These are phyloP conservation scores for Tadarida brasiliensis DNA, from an alignment of 2,797 vertebrate genomes.

Conservation along the genomic window DNA sequence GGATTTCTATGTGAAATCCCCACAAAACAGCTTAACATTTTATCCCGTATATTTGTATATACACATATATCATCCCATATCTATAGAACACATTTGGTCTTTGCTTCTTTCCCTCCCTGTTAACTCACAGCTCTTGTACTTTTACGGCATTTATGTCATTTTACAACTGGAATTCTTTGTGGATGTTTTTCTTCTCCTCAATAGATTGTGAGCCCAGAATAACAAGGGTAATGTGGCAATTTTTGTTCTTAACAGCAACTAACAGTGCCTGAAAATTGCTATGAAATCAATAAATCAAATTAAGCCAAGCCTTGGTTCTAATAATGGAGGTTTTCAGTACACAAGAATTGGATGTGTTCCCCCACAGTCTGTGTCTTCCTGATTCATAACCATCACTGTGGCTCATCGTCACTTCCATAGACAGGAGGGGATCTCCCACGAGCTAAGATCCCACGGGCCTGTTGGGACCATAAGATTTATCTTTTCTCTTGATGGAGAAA, in stretches of 20 bases:
- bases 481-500: conserved; percentile 47
- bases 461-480: background rate
- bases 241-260: background rate
- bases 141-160: background rate
- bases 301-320: background rate
- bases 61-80: conserved; percentile 12
- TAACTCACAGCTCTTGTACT: background rate
- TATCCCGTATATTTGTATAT: background rate
- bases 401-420: background rate
- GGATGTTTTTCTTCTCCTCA: background rate
- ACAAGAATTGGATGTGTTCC: background rate
- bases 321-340: background rate
- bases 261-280: background rate
- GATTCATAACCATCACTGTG: background rate
- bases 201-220: background rate
- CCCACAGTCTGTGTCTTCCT: background rate
- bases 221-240: background rate
- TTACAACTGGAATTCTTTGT: background rate
- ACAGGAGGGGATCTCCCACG: background rate
- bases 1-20: conserved; percentile 33
- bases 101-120: background rate
- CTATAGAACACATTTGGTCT: background rate
- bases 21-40: conserved; percentile 28
- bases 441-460: background rate
- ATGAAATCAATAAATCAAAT: background rate